Base-by-base conservation (phyloP, 2,113 vertebrate species). In the Egretta garzetta region DNA sequence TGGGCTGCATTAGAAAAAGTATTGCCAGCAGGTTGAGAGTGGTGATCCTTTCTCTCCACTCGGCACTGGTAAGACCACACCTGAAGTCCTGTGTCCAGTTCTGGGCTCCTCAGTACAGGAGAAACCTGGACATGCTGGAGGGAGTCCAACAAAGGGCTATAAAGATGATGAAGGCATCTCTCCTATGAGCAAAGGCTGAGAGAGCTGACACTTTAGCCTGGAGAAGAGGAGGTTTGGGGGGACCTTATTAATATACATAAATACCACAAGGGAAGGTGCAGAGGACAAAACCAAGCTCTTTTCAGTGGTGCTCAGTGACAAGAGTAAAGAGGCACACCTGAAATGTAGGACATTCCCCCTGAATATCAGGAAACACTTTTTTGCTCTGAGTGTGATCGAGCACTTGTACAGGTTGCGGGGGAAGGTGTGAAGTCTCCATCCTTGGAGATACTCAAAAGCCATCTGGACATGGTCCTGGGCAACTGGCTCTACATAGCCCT, bases 361-460 rank as follows among this genome's bases (percentile, higher is more conserved):
- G 60, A 71, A 75, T 6, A n/a, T 14, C 39, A 62, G 12, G 26
- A 70, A 75, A 39, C 26, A 23, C 1, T 14, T 55, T 45, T 70
- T 53, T 49, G 41, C n/a, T 76, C 23, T 35, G 9, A 24, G 6
- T 0, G 3, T 59, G 59, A 35, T 33, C 0, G 0, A 68, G 12
- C 26, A 19, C 6, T 72, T 66, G 35, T 8, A 56, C 6, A 59
- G n/a, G 5, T 32, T 77, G 8, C 5, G 8, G 37, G 68, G 18
- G 3, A 12, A 12, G 2, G 7, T 49, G 35, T 67, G 23, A 24
- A 56, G 6, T 60, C 39, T 64, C 55, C 33, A 20, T 30, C 35
- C n/a, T 26, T 50, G 53, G 24, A 55, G 15, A 59, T 6, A 8
- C 6, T 33, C 37, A 68, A 49, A 87, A 63, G 22, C 4, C 32